Conservation (phyloP, 2,797 vertebrate genomes). For the Protosalanx chinensis region DNA sequence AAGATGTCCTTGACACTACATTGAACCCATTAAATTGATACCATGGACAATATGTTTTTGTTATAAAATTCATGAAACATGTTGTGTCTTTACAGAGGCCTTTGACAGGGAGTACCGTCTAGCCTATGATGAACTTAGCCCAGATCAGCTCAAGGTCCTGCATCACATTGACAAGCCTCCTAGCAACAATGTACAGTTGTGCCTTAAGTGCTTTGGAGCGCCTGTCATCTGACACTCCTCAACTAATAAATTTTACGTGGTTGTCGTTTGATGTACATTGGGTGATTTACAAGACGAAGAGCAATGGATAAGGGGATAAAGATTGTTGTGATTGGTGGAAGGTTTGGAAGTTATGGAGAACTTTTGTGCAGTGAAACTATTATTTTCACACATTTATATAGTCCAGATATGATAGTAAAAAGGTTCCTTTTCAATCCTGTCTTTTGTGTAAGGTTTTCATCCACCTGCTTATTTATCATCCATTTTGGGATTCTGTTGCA, state of each 20-base stretch:
- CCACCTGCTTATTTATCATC: slow-evolving; percentile 35
- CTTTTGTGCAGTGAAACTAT: slow-evolving; percentile 16
- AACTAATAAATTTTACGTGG: slow-evolving; percentile 7
- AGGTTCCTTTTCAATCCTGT: slow-evolving; percentile 29
- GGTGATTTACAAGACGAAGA: not conserved
- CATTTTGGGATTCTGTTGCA: slow-evolving; percentile 31
- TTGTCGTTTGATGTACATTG: slow-evolving; percentile 6
- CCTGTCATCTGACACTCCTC: slow-evolving; percentile 79
- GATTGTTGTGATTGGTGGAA: not conserved
- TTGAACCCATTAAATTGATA: no score
- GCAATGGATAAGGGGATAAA: slow-evolving; percentile 2
- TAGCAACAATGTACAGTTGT: slow-evolving; percentile 80
- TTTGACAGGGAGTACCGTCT: slow-evolving; percentile 90
- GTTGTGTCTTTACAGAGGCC: slow-evolving; percentile 78
- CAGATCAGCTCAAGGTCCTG: slow-evolving; percentile 81
- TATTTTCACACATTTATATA: slow-evolving; percentile 21
- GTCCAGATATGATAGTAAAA: slow-evolving; percentile 57
- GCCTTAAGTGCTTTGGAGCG: slow-evolving; percentile 87
- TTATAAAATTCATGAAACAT: not conserved
- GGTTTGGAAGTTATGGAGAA: slow-evolving; percentile 4
- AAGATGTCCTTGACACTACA: no score
- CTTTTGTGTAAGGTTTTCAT: slow-evolving; percentile 29
- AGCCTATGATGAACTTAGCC: slow-evolving; percentile 80
- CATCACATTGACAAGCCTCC: slow-evolving; percentile 84
- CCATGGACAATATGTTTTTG: no score